Percentiles rank a stretch among this genome's conserved stretches.
Conservation (phyloP, 2,888 invertebrate species). For the Brachylomia viminalis region DNA sequence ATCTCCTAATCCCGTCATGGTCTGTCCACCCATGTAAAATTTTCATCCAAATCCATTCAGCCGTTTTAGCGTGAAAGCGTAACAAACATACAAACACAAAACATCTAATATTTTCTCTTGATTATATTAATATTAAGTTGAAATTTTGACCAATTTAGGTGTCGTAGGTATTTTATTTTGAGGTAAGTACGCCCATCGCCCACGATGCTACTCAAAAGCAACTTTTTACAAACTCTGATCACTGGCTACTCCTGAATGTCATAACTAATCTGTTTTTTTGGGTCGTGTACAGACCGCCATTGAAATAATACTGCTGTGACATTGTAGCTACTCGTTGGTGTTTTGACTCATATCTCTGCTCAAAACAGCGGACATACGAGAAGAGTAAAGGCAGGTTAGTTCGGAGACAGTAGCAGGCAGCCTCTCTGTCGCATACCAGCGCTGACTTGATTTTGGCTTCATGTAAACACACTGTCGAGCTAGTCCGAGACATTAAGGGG, state of each 20-base stretch:
- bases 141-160: too few relatives aligned
- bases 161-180: background rate
- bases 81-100: too few relatives aligned
- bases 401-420: background rate
- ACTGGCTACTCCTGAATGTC: background rate
- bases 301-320: background rate
- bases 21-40: too few relatives aligned
- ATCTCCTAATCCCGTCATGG: too few relatives aligned
- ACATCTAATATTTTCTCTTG: too few relatives aligned
- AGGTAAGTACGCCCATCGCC: background rate
- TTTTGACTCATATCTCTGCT: background rate
- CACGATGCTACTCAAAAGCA: background rate
- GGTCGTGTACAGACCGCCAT: background rate
- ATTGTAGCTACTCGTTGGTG: background rate
- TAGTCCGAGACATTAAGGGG: background rate
- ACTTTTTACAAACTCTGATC: background rate
- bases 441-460: background rate
- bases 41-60: too few relatives aligned
- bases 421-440: background rate
- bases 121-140: too few relatives aligned
- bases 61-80: too few relatives aligned
- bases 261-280: background rate
- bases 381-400: background rate
- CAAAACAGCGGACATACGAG: background rate
- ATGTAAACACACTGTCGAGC: background rate